Evolutionary conservation across 2,888 invertebrate species (phyloP).

Genomic region (Pecten maximus): DNA sequence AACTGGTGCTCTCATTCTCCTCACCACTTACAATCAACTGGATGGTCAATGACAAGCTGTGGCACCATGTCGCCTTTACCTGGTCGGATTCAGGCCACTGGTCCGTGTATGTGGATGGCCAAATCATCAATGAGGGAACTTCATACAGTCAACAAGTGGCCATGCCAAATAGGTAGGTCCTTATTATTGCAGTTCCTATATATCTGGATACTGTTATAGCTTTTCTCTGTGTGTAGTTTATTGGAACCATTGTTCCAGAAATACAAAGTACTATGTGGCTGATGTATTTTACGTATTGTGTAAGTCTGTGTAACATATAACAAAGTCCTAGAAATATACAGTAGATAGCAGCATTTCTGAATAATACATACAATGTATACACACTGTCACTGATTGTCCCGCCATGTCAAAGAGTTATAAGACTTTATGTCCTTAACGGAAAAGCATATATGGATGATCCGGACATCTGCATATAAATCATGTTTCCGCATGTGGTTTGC

Average conservation of each 20-base stretch:
- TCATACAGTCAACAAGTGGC: slow-evolving; percentile 46
- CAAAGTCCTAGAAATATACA: too few species aligned
- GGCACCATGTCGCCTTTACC: slow-evolving; percentile 73
- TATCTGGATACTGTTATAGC: not conserved
- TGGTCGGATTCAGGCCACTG: slow-evolving; percentile 62
- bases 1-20: slow-evolving; percentile 43
- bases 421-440: too few species aligned
- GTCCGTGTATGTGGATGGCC: slow-evolving; percentile 67
- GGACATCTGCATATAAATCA: too few species aligned
- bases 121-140: slow-evolving; percentile 21
- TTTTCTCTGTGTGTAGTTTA: not conserved
- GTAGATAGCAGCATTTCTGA: too few species aligned
- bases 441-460: too few species aligned
- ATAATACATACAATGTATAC: too few species aligned
- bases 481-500: too few species aligned
- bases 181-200: not conserved
- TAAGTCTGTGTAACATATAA: too few species aligned
- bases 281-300: not conserved
- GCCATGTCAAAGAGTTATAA: too few species aligned
- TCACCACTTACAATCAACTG: not conserved
- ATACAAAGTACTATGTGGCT: not conserved
- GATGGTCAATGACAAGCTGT: slow-evolving; percentile 57
- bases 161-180: slow-evolving; percentile 52
- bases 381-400: too few species aligned
- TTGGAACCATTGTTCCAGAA: not conserved